phyloP scores from a whole-genome alignment of 1,140 invertebrate species.

The Drosophila teissieri region DNA sequence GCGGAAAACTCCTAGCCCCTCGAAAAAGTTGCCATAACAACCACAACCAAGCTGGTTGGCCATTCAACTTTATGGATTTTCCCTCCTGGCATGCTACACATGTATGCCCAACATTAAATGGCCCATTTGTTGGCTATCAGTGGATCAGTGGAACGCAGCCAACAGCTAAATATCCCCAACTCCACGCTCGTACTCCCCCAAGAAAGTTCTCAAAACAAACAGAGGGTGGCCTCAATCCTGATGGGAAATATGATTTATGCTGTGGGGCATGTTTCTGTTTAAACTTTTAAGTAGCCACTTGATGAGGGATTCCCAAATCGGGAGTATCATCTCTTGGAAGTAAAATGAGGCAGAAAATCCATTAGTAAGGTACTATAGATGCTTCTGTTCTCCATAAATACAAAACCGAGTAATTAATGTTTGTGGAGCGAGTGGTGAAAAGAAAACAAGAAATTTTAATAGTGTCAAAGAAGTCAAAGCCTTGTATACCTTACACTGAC shows the following conservation, averaged over 20 bases:
- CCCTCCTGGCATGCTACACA: conserved; percentile 47
- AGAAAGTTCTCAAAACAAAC: conserved; percentile 41
- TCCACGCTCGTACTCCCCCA: conserved; percentile 1
- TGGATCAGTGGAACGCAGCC: conserved; percentile 38
- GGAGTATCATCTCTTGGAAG: not conserved
- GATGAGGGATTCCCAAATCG: conserved; percentile 2
- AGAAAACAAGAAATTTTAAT: too few species aligned
- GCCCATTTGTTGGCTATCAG: conserved; percentile 63
- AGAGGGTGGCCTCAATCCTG: conserved; percentile 20
- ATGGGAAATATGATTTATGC: conserved; percentile 46
- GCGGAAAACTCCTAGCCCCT: conserved; percentile 3
- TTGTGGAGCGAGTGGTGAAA: not conserved
- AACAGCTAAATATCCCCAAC: not conserved
- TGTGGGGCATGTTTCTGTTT: conserved; percentile 7
- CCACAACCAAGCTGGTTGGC: conserved; percentile 45
- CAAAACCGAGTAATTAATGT: not conserved
- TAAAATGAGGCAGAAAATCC: conserved; percentile 17
- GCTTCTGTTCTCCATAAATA: not conserved
- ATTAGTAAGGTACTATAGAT: conserved; percentile 2
- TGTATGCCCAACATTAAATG: conserved; percentile 50
- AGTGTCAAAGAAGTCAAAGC: too few species aligned
- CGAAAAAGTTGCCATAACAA: conserved; percentile 31
- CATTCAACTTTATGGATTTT: conserved; percentile 83
- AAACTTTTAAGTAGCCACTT: conserved; percentile 19
- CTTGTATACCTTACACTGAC: too few species aligned